These are phyloP conservation scores for Xerus rutilus DNA, from an alignment of 2,797 vertebrate species.

Conservation along the genomic window DNA sequence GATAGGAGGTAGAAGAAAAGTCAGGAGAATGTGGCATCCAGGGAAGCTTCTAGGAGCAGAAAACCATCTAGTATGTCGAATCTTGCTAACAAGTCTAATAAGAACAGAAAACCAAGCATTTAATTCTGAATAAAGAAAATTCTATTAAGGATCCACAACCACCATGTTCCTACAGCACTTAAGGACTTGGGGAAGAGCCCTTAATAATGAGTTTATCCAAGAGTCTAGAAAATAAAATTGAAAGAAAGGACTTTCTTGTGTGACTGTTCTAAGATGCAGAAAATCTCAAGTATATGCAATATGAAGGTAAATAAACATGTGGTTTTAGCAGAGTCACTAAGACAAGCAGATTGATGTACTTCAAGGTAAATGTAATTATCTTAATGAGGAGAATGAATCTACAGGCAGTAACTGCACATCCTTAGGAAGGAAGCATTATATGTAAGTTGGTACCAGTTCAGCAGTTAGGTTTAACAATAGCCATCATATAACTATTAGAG, in stretches of 20 bases:
- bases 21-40: not conserved
- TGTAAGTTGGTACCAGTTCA: not conserved
- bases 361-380: constrained; percentile 21
- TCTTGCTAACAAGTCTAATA: not conserved
- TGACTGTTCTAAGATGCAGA: not conserved
- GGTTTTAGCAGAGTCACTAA: constrained; percentile 29
- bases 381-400: not conserved
- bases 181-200: not conserved
- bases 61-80: not conserved
- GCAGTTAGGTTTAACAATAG: not conserved
- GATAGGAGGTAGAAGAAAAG: not conserved
- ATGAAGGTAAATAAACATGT: not conserved
- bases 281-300: not conserved
- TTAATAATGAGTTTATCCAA: not conserved
- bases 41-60: not conserved
- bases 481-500: not conserved
- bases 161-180: not conserved
- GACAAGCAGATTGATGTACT: not conserved
- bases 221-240: not conserved
- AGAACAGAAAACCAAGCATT: not conserved
- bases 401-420: not conserved
- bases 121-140: not conserved
- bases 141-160: not conserved
- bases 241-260: not conserved
- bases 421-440: not conserved